A percentile compares a stretch with the other conserved stretches of the same genome.
Conservation (phyloP, 2,888 invertebrate species). For the Dendrolimus pini region DNA sequence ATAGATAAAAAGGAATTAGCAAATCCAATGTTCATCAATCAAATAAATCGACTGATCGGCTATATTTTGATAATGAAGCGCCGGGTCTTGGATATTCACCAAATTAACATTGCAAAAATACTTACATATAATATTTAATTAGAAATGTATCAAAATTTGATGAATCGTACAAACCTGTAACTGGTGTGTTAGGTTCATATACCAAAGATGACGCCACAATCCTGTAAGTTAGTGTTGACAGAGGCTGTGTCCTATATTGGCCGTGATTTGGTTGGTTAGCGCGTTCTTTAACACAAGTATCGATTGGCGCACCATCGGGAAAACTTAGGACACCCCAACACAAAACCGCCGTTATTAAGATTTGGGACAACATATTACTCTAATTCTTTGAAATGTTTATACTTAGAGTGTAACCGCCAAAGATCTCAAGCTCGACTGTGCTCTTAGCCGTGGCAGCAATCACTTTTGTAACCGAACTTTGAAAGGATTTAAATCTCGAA, state of each 20-base stretch:
- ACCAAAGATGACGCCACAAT: constrained; percentile 79
- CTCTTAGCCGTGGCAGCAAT: constrained; percentile 37
- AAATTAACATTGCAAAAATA: too few relatives aligned
- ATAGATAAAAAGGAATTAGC: too few relatives aligned
- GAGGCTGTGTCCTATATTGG: constrained; percentile 80
- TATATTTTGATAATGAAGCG: too few relatives aligned
- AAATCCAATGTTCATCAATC: too few relatives aligned
- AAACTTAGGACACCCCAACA: constrained; percentile 71
- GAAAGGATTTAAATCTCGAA: constrained; percentile 65
- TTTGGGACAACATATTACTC: constrained; percentile 38
- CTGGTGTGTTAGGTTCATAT: constrained; percentile 82
- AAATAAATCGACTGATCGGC: too few relatives aligned
- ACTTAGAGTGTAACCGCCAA: constrained; percentile 17
- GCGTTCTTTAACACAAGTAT: constrained; percentile 85
- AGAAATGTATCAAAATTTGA: neutral
- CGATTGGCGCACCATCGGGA: constrained; percentile 89
- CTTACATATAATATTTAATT: too few relatives aligned
- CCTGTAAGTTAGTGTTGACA: constrained; percentile 80
- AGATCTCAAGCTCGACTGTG: constrained; percentile 48
- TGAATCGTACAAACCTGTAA: constrained; percentile 75
- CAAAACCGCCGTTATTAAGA: constrained; percentile 40
- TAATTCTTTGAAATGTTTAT: constrained; percentile 7
- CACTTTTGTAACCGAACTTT: constrained; percentile 62
- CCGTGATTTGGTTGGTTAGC: constrained; percentile 88
- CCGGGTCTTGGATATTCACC: too few relatives aligned